phyloP scores from a whole-genome alignment of 2,113 vertebrate species.

The Xiphorhynchus elegans region DNA sequence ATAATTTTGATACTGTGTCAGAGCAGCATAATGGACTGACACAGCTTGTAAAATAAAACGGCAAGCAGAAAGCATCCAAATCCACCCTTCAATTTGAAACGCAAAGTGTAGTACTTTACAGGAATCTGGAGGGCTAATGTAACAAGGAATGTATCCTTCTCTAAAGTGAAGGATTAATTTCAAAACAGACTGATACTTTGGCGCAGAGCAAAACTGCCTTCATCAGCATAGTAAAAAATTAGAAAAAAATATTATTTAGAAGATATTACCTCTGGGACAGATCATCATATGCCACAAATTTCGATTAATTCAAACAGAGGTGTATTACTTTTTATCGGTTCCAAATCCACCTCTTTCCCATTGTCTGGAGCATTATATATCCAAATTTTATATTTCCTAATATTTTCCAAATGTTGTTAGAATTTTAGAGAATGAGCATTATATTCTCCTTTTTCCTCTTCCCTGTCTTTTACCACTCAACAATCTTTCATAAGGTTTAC shows the following conservation, averaged over 20 bases:
- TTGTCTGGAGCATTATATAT: not conserved
- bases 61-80: not conserved
- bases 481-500: not conserved
- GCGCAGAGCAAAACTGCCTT: not conserved
- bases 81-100: not conserved
- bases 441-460: not conserved
- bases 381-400: conserved; percentile 33
- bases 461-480: not conserved
- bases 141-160: not conserved
- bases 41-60: not conserved
- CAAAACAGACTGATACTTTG: not conserved
- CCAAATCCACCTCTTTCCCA: not conserved
- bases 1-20: not conserved
- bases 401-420: conserved; percentile 41
- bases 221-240: not conserved
- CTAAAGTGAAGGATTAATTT: not conserved
- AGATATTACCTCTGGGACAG: not conserved
- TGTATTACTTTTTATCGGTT: not conserved
- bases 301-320: conserved; percentile 1
- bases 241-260: not conserved
- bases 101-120: not conserved
- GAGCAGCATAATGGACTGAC: not conserved
- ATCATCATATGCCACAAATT: conserved; percentile 9
- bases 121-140: not conserved
- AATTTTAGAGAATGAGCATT: conserved; percentile 1